A percentile compares a stretch with the other conserved stretches of the same genome.
Evolutionary conservation across 2,888 invertebrate genomes (phyloP).

Genomic region (Eulithis testata): DNA sequence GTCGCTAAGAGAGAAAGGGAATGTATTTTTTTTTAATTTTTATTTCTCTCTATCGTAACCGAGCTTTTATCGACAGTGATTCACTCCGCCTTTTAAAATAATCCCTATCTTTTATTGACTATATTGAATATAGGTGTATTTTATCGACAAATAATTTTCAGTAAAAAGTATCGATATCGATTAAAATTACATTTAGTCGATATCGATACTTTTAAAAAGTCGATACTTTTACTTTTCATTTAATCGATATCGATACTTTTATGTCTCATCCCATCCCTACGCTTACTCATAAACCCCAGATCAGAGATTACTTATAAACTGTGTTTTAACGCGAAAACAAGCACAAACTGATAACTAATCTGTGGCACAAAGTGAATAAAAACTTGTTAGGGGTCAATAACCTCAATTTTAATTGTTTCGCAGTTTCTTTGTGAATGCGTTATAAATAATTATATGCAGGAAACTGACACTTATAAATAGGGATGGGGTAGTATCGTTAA

Average conservation of each 20-base stretch:
- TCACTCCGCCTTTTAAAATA: too few relatives aligned
- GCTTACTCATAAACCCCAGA: slow-evolving; percentile 22
- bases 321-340: slow-evolving; percentile 25
- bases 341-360: slow-evolving; percentile 9
- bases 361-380: slow-evolving; percentile 21
- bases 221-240: too few relatives aligned
- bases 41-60: too few relatives aligned
- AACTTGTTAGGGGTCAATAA: slow-evolving; percentile 33
- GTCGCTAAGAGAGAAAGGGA: too few relatives aligned
- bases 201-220: too few relatives aligned
- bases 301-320: slow-evolving; percentile 20
- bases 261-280: slow-evolving; percentile 15
- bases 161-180: too few relatives aligned
- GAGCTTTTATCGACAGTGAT: too few relatives aligned
- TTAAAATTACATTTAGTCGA: too few relatives aligned
- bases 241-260: slow-evolving; percentile 6
- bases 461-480: slow-evolving; percentile 18
- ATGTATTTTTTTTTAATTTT: too few relatives aligned
- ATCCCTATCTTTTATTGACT: too few relatives aligned
- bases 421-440: slow-evolving; percentile 28
- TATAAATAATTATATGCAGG: slow-evolving; percentile 25
- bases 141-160: too few relatives aligned
- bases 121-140: too few relatives aligned
- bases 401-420: slow-evolving; percentile 37
- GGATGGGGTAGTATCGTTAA: slow-evolving; percentile 16